These are phyloP conservation scores for Lucilia sericata DNA, from an alignment of 1,140 invertebrate genomes.

Conservation along the genomic window DNA sequence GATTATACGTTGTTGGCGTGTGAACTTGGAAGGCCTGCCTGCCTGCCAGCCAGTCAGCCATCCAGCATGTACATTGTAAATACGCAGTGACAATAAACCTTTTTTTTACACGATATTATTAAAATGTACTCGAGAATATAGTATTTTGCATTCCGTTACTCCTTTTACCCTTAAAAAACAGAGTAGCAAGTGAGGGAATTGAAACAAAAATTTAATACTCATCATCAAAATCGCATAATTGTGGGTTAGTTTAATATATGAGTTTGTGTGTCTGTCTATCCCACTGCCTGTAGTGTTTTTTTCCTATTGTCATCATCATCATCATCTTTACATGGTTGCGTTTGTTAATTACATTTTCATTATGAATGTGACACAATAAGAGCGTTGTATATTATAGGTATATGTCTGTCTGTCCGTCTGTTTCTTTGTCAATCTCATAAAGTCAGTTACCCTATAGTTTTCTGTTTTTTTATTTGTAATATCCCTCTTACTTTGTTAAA, in stretches of 20 bases:
- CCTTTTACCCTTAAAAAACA: conserved; percentile 3
- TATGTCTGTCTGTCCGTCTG: background rate
- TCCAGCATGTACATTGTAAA: background rate
- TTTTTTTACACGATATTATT: background rate
- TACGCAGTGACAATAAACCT: conserved; percentile 41
- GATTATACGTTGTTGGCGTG: conserved; percentile 40
- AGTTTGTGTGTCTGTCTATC: background rate
- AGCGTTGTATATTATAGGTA: background rate
- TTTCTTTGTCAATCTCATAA: background rate
- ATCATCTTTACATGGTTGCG: conserved; percentile 28
- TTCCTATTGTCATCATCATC: background rate
- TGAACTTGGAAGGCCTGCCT: background rate
- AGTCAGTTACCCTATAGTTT: background rate
- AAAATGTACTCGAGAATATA: background rate
- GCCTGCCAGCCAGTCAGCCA: background rate
- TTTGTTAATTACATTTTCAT: conserved; percentile 25
- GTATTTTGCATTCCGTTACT: conserved; percentile 39
- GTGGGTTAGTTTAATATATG: background rate
- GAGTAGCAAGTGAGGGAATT: background rate
- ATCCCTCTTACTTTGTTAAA: background rate
- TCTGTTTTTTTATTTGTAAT: background rate
- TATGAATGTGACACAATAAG: conserved; percentile 20
- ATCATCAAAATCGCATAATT: conserved; percentile 19
- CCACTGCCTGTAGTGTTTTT: background rate
- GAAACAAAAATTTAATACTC: background rate